phyloP scores from a whole-genome alignment of 2,113 vertebrate genomes.

The Hassar affinis region DNA sequence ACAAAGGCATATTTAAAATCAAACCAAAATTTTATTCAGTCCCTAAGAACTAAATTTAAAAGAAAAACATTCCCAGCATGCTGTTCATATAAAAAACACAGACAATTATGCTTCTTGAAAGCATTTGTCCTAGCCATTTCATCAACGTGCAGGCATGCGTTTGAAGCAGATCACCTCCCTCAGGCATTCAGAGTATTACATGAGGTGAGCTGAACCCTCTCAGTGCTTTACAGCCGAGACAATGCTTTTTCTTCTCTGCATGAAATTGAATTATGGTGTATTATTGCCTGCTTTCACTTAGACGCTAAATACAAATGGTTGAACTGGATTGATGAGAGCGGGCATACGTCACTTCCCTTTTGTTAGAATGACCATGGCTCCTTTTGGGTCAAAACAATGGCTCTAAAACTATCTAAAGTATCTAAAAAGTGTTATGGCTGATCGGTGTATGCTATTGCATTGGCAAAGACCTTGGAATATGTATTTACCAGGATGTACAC shows the following conservation, averaged over 20 bases:
- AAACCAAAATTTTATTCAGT: slow-evolving; percentile 29
- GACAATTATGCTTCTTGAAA: slow-evolving; percentile 13
- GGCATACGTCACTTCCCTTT: no score
- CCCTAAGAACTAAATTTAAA: not conserved
- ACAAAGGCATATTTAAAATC: slow-evolving; percentile 28
- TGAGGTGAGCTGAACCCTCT: slow-evolving; percentile 16
- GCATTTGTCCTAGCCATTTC: not conserved
- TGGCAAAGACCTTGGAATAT: no score
- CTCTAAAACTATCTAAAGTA: no score
- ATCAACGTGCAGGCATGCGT: slow-evolving; percentile 9
- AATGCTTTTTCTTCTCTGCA: not conserved
- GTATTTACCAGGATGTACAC: no score
- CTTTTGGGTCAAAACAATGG: no score
- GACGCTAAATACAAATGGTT: not conserved
- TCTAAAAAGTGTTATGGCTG: no score
- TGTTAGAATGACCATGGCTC: no score
- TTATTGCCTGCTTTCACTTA: not conserved
- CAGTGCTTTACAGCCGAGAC: not conserved
- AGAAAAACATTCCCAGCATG: slow-evolving; percentile 17
- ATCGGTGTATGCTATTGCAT: no score
- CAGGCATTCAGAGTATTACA: not conserved
- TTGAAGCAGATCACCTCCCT: not conserved
- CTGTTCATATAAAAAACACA: not conserved
- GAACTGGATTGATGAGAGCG: no score
- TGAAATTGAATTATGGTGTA: not conserved